These are phyloP conservation scores for Parapsyche elsis DNA, from an alignment of 1,140 invertebrate species.

Conservation along the genomic window DNA sequence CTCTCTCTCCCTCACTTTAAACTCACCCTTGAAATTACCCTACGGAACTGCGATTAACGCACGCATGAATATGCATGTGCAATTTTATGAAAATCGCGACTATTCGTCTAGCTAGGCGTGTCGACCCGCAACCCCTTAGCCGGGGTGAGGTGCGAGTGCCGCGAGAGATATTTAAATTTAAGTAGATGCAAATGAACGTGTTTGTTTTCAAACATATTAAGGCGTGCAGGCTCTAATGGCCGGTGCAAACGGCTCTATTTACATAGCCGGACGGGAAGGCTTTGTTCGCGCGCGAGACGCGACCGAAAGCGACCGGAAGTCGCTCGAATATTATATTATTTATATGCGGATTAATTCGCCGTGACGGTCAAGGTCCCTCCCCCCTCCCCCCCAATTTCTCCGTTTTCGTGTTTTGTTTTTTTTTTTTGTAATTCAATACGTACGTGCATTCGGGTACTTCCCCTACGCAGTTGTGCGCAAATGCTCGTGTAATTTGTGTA, in stretches of 20 bases:
- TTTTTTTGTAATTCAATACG: too few species aligned
- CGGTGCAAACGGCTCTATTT: slow-evolving; percentile 52
- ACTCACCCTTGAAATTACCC: background rate
- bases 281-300: slow-evolving; percentile 7
- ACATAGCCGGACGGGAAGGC: slow-evolving; percentile 44
- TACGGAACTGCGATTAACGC: background rate
- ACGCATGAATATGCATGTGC: slow-evolving; percentile 20
- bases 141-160: background rate
- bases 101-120: background rate
- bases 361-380: background rate
- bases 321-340: background rate
- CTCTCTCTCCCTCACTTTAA: background rate
- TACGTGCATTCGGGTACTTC: too few species aligned
- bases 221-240: slow-evolving; percentile 52
- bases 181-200: slow-evolving; percentile 55
- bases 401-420: too few species aligned
- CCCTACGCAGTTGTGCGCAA: too few species aligned
- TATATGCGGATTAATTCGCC: background rate
- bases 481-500: too few species aligned
- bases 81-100: background rate
- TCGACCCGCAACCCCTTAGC: background rate
- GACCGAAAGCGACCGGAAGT: slow-evolving; percentile 33
- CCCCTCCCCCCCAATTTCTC: too few species aligned
- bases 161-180: slow-evolving; percentile 52
- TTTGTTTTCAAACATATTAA: slow-evolving; percentile 56